A percentile compares a stretch with the other conserved stretches of the same genome.
Conservation (phyloP, 30 jellyfish, hydroid and myxozoan species). For the Aurelia sp. region DNA sequence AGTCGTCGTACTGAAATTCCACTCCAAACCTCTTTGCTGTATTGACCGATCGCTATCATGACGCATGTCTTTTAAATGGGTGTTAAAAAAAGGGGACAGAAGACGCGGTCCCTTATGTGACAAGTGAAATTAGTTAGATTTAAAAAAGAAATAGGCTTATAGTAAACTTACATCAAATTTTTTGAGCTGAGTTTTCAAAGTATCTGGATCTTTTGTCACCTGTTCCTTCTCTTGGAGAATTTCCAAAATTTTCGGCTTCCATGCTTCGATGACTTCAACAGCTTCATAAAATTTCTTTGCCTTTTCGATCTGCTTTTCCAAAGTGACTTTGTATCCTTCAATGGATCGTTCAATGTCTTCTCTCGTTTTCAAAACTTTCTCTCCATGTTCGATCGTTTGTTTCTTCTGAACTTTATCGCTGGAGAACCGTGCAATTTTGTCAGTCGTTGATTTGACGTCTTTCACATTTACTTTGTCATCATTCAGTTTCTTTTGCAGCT, state of each 20-base stretch:
- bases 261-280: slow-evolving; percentile 55
- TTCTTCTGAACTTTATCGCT: slow-evolving; percentile 59
- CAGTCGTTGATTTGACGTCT: slow-evolving; percentile 21
- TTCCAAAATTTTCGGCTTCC: slow-evolving; percentile 79
- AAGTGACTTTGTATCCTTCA: slow-evolving; percentile 33
- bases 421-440: slow-evolving; percentile 36
- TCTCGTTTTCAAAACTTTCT: slow-evolving; percentile 51
- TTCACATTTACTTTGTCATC: slow-evolving; percentile 47
- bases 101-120: no score
- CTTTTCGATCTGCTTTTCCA: slow-evolving; percentile 66
- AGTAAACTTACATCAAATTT: slow-evolving; percentile 58
- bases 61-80: no score
- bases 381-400: slow-evolving; percentile 72
- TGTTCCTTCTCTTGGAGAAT: slow-evolving; percentile 54
- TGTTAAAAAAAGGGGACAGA: no score
- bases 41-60: no score
- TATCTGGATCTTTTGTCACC: slow-evolving; percentile 60
- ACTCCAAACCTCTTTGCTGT: no score
- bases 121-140: no score
- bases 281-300: slow-evolving; percentile 66
- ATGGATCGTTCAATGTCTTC: slow-evolving; percentile 58
- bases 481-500: slow-evolving; percentile 51
- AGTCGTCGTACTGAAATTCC: no score
- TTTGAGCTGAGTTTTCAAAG: slow-evolving; percentile 63
- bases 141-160: no score